Evolutionary conservation across 2,888 invertebrate genomes (phyloP).

Genomic region (Leucophenga maculata): DNA sequence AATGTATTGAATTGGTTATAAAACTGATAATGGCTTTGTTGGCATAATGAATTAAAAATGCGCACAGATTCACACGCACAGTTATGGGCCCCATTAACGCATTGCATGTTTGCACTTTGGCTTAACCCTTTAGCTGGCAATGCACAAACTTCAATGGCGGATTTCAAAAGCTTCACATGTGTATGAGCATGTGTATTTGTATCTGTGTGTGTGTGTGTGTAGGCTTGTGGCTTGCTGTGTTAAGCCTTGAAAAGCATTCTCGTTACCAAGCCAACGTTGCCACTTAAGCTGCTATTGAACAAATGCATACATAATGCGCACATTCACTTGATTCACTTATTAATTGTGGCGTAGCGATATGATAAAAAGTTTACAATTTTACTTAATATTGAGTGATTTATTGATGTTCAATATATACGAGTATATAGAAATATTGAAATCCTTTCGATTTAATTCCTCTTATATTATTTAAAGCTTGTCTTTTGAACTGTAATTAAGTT

Average conservation of each 20-base stretch:
- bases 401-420: slow-evolving; percentile 29
- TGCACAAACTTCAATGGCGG: slow-evolving; percentile 34
- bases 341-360: slow-evolving; percentile 13
- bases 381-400: slow-evolving; percentile 58
- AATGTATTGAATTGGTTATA: slow-evolving; percentile 28
- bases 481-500: too few relatives aligned
- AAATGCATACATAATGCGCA: slow-evolving; percentile 14
- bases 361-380: slow-evolving; percentile 48
- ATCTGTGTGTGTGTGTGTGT: too few relatives aligned
- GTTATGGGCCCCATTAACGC: neutral
- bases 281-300: slow-evolving; percentile 10
- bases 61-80: neutral
- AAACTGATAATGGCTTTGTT: slow-evolving; percentile 57
- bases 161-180: too few relatives aligned
- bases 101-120: slow-evolving; percentile 46
- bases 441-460: too few relatives aligned
- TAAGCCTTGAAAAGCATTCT: slow-evolving; percentile 26
- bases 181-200: too few relatives aligned
- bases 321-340: neutral
- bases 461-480: too few relatives aligned
- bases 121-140: slow-evolving; percentile 58
- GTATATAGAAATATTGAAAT: too few relatives aligned
- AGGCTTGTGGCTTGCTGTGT: neutral
- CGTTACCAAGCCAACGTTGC: too few relatives aligned
- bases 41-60: slow-evolving; percentile 52